Conservation (phyloP, 2,888 invertebrate species). For the Sminthurinus aureus region DNA sequence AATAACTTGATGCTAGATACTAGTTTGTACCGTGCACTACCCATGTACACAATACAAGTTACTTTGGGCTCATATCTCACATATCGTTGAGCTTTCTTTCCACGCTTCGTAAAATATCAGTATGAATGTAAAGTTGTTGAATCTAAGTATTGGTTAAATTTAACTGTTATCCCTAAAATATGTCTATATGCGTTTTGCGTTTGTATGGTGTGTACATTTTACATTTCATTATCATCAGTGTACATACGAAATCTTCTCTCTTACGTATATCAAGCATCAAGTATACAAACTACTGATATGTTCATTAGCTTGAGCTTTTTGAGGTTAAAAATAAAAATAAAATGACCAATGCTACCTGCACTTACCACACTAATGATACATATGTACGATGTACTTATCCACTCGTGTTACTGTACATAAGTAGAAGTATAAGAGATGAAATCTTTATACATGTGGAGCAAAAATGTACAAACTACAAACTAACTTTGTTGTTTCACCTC, state of each 20-base stretch:
- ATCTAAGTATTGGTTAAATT: background rate
- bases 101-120: background rate
- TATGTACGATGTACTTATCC: no score
- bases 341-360: no score
- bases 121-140: background rate
- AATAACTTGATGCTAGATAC: background rate
- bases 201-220: background rate
- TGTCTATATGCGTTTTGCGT: background rate
- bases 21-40: background rate
- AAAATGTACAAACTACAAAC: background rate
- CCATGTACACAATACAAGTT: no score
- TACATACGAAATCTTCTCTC: no score
- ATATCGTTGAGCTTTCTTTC: background rate
- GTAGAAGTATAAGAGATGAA: background rate
- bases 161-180: background rate
- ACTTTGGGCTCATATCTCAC: background rate
- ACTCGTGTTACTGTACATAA: no score
- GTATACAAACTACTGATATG: no score
- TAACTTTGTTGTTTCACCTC: no score
- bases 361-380: no score
- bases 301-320: no score
- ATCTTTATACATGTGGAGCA: background rate
- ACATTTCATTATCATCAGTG: no score
- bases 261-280: no score
- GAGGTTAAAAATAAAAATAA: no score